Evolutionary conservation across 2,888 invertebrate genomes (phyloP).

Genomic region (Danaus chrysippus): DNA sequence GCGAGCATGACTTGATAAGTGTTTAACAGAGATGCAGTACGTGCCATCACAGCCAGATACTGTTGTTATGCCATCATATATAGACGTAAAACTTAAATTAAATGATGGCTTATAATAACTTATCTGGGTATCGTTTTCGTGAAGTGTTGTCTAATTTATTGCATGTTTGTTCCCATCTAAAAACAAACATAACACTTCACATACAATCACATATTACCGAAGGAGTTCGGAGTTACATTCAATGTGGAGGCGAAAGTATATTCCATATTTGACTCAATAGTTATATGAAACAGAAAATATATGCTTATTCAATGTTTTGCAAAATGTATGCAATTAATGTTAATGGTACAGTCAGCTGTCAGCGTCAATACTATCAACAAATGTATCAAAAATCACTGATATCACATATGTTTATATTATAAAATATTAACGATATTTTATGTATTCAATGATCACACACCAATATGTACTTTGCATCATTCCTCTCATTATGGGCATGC

Average conservation of each 20-base stretch:
- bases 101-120: conserved; percentile 22
- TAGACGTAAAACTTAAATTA: conserved; percentile 34
- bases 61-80: conserved; percentile 38
- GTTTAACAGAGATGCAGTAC: conserved; percentile 47
- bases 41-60: conserved; percentile 24
- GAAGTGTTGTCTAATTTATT: conserved; percentile 49
- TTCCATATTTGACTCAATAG: no score
- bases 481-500: background rate
- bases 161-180: conserved; percentile 44
- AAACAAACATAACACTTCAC: conserved; percentile 25
- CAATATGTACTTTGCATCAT: background rate
- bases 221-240: no score
- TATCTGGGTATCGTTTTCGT: conserved; percentile 27
- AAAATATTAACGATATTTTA: no score
- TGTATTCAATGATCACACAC: background rate
- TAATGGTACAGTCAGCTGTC: no score
- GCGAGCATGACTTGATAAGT: conserved; percentile 69
- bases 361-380: no score
- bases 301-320: no score
- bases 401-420: no score
- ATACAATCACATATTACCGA: conserved; percentile 1
- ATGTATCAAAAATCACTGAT: no score
- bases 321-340: no score
- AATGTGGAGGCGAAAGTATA: no score
- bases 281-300: no score